Evolutionary conservation across 2,888 invertebrate species (phyloP).

Genomic region (Fragum whitleyi): DNA sequence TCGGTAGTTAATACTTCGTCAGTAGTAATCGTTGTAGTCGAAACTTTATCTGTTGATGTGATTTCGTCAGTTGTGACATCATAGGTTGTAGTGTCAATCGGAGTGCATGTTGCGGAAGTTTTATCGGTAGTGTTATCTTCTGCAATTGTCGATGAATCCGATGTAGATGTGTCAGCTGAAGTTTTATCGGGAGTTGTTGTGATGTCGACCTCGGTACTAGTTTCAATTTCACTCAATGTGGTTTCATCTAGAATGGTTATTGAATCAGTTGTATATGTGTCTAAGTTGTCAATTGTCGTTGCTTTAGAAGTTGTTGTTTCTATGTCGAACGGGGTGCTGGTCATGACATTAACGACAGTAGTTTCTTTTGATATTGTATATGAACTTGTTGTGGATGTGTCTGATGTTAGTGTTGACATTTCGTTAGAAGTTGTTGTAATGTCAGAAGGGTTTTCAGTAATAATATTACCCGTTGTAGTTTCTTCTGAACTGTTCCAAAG

Average conservation of each 20-base stretch:
- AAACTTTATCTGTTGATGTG: too few relatives aligned
- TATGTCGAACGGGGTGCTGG: background rate
- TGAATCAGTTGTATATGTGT: background rate
- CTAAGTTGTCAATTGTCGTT: background rate
- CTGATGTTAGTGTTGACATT: background rate
- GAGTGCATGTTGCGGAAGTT: too few relatives aligned
- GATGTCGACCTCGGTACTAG: too few relatives aligned
- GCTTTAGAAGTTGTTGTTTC: background rate
- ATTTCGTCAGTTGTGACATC: too few relatives aligned
- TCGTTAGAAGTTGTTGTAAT: background rate
- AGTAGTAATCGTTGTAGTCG: too few relatives aligned
- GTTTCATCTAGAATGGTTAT: background rate
- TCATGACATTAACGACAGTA: background rate
- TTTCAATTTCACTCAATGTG: background rate
- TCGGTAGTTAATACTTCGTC: too few relatives aligned
- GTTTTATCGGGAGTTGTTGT: too few relatives aligned
- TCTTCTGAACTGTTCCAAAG: background rate
- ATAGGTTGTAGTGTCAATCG: too few relatives aligned
- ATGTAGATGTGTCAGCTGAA: too few relatives aligned
- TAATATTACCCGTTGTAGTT: background rate
- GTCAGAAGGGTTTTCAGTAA: background rate
- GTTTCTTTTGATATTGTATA: background rate
- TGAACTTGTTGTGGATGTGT: background rate
- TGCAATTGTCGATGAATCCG: too few relatives aligned
- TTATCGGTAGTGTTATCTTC: too few relatives aligned